These are phyloP conservation scores for Clanis bilineata DNA, from an alignment of 2,888 invertebrate species.

Conservation along the genomic window DNA sequence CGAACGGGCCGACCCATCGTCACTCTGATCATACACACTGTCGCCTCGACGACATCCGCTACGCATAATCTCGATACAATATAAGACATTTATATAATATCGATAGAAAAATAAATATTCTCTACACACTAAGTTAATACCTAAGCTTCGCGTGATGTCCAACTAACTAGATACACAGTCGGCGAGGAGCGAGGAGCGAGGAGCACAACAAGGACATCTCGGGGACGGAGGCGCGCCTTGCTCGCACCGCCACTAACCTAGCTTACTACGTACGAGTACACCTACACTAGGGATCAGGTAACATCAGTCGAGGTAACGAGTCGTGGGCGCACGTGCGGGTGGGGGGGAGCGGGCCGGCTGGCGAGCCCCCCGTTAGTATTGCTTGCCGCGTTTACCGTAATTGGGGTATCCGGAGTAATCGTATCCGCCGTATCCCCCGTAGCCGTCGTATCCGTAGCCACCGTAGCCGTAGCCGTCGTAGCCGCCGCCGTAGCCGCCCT, in stretches of 20 bases:
- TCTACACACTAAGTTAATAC: conserved; percentile 80
- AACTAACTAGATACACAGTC: conserved; percentile 66
- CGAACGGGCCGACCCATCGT: conserved; percentile 47
- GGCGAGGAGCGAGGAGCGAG: no score
- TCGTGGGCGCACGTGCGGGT: no score
- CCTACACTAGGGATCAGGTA: conserved; percentile 76
- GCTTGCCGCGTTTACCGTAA: conserved; percentile 87
- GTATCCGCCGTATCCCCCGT: conserved; percentile 90
- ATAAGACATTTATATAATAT: conserved; percentile 56
- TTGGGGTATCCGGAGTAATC: conserved; percentile 91
- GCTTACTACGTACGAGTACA: conserved; percentile 73
- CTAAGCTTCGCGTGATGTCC: conserved; percentile 79
- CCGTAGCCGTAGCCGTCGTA: conserved; percentile 89
- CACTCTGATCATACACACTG: conserved; percentile 58
- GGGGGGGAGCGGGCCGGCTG: conserved; percentile 71
- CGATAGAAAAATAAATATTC: conserved; percentile 81
- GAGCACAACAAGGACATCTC: conserved; percentile 56
- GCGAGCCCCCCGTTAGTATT: conserved; percentile 68
- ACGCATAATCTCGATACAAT: conserved; percentile 82
- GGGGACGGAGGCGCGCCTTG: conserved; percentile 75
- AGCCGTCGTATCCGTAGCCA: conserved; percentile 88
- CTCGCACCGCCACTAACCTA: conserved; percentile 65
- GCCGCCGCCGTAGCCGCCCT: conserved; percentile 87
- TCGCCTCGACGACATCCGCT: conserved; percentile 79
- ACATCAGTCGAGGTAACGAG: conserved; percentile 82